These are phyloP conservation scores for Talpa occidentalis DNA, from an alignment of 2,113 vertebrate genomes.

Conservation along the genomic window DNA sequence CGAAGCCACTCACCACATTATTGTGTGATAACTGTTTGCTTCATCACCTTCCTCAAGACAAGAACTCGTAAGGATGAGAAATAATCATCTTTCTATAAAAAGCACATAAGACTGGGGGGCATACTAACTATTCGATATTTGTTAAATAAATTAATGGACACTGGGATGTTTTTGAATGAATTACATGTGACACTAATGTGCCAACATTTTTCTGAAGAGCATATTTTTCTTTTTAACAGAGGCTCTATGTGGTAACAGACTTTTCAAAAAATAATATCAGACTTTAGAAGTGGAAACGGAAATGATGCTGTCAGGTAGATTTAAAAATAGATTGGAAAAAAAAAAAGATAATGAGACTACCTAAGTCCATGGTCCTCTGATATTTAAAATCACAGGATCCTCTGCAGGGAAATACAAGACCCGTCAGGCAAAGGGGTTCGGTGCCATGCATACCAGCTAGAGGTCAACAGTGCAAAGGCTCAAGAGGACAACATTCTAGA, in stretches of 20 bases:
- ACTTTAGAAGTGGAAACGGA: neutral
- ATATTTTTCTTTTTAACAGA: constrained; percentile 8
- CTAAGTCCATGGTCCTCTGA: neutral
- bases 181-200: neutral
- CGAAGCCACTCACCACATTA: neutral
- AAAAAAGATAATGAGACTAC: neutral
- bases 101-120: neutral
- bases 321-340: neutral
- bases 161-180: neutral
- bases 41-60: neutral
- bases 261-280: neutral
- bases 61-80: neutral
- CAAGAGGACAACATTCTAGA: neutral
- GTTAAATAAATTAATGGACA: neutral
- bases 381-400: neutral
- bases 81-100: neutral
- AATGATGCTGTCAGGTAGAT: neutral
- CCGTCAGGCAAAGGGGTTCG: neutral
- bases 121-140: neutral
- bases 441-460: neutral
- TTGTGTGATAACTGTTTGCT: neutral
- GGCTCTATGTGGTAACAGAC: neutral
- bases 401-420: neutral
- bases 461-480: neutral
- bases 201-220: neutral